Evolutionary conservation across 2,888 invertebrate genomes (phyloP).

Genomic region (Rotaria macrura): DNA sequence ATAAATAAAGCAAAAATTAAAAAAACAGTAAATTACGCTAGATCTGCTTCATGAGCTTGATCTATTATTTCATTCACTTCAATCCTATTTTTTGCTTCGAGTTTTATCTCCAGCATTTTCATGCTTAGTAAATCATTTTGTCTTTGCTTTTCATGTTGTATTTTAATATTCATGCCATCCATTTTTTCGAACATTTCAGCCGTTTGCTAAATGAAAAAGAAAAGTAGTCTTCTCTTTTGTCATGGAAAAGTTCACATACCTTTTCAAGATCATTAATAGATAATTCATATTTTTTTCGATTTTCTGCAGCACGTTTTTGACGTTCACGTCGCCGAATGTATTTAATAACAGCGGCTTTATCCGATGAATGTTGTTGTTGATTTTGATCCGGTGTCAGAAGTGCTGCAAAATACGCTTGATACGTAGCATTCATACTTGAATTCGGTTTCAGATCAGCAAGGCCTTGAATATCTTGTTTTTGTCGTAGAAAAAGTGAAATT

Average conservation of each 20-base stretch:
- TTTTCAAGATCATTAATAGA: constrained; percentile 2
- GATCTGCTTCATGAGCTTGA: constrained; percentile 11
- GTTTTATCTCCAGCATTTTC: constrained; percentile 4
- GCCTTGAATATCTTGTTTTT: constrained; percentile 7
- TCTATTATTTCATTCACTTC: constrained; percentile 27
- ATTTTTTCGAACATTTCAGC: constrained; percentile 23
- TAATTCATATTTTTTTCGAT: constrained; percentile 9
- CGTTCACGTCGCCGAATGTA: constrained; percentile 32
- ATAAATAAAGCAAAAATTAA: too few species aligned
- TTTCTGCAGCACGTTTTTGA: constrained; percentile 24
- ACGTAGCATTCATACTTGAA: not conserved
- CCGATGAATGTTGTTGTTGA: not conserved
- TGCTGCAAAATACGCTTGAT: constrained; percentile 10
- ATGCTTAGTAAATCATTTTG: constrained; percentile 26
- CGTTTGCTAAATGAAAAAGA: constrained; percentile 3
- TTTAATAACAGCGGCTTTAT: constrained; percentile 27
- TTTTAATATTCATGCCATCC: constrained; percentile 22
- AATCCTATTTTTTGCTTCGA: not conserved
- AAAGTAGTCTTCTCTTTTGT: not conserved
- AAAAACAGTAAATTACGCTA: constrained; percentile 20
- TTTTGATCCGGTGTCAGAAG: not conserved
- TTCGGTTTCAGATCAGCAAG: not conserved
- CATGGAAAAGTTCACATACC: not conserved
- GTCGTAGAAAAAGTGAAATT: constrained; percentile 23
- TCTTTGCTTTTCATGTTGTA: constrained; percentile 31